phyloP scores from a whole-genome alignment of 2,797 vertebrate genomes.

The Xiphorhynchus erythropygius region DNA sequence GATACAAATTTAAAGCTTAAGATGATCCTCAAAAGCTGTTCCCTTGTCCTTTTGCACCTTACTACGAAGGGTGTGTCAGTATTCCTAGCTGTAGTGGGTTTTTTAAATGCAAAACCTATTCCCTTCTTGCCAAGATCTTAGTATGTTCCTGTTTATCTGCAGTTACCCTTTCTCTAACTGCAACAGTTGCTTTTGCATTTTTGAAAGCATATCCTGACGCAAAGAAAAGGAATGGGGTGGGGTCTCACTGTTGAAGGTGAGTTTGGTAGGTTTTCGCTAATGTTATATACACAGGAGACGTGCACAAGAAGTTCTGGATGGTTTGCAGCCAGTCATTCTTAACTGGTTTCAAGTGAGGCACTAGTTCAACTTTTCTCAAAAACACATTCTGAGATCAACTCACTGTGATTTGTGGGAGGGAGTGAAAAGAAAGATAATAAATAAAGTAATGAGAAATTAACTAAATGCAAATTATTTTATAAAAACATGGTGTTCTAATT shows the following conservation, averaged over 20 bases:
- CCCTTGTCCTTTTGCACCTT: neutral
- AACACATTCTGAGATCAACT: neutral
- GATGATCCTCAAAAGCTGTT: neutral
- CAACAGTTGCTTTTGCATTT: neutral
- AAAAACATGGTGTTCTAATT: constrained; percentile 46
- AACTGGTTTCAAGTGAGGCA: neutral
- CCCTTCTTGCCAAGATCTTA: neutral
- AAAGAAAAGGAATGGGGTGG: neutral
- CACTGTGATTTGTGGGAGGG: constrained; percentile 12
- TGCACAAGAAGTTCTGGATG: neutral
- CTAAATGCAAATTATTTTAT: constrained; percentile 51
- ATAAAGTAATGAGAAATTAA: constrained; percentile 63
- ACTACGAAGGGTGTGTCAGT: neutral
- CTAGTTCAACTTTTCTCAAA: neutral
- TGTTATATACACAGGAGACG: neutral
- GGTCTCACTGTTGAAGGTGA: neutral
- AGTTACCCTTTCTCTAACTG: neutral
- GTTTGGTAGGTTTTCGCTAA: neutral
- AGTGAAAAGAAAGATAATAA: constrained; percentile 35
- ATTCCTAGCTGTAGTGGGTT: neutral
- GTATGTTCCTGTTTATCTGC: neutral
- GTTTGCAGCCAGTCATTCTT: neutral
- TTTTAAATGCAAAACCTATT: neutral
- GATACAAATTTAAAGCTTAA: neutral
- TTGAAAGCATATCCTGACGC: neutral